phyloP scores from a whole-genome alignment of 2,113 vertebrate genomes.

The Marcusenius ussheri region DNA sequence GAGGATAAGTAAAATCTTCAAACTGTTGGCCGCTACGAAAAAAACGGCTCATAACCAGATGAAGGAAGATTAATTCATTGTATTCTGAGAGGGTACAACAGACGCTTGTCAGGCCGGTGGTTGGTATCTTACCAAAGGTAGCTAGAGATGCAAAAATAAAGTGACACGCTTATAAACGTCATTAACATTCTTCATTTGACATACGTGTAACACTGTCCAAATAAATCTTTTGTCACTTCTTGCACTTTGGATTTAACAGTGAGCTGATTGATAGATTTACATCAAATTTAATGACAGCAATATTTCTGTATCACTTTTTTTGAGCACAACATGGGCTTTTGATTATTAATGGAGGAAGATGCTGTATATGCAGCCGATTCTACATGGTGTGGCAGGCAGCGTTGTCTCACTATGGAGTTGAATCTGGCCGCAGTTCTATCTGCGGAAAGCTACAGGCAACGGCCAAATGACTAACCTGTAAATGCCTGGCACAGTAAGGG shows the following conservation, averaged over 20 bases:
- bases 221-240: background rate
- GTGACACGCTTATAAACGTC: background rate
- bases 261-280: background rate
- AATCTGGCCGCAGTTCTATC: background rate
- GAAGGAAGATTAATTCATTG: background rate
- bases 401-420: background rate
- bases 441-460: background rate
- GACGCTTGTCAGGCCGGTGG: background rate
- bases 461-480: background rate
- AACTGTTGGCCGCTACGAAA: background rate
- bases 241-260: background rate
- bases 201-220: background rate
- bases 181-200: background rate
- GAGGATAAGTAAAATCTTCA: background rate
- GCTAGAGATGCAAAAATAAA: background rate
- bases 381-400: background rate
- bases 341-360: background rate
- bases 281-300: background rate
- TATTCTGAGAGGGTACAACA: background rate
- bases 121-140: background rate
- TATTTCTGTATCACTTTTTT: background rate
- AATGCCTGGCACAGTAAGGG: background rate
- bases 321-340: background rate
- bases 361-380: background rate
- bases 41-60: background rate